Base-by-base conservation (phyloP, 2,113 vertebrate genomes). In the Mystacornis crossleyi region DNA sequence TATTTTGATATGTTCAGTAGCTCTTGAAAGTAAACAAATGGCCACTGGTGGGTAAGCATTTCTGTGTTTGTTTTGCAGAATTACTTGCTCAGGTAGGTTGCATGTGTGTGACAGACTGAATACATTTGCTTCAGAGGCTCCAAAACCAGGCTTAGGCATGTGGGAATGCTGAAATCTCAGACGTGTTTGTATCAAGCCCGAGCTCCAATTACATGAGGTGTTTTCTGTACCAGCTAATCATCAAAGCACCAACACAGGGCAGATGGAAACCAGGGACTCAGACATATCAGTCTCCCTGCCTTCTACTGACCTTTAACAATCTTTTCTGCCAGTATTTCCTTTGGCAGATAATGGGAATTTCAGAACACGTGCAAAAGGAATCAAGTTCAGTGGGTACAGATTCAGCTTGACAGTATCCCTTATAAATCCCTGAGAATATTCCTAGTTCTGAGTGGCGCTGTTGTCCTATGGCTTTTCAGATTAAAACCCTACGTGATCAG, bases 1-100 rank as follows among this genome's bases (percentile, higher is more conserved):
- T 90, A 92, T 95, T 93, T 94, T 91, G 74, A 78, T n/a, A 42
- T 3, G 43, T 96, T 96, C 71, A 55, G 67, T 54, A 48, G 79
- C 77, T 95, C 79, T 24, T 50, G 47, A 75, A 85, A 83, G 79
- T 65, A 93, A 95, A 88, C 85, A 94, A 95, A 82, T 60, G 62
- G 84, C 84, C 87, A 62, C 33, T 0, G 0, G 62, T 73, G 84
- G 57, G 81, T 77, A 77, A 97, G 79, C 21, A 31, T 45, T 89
- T 53, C 78, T 67, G 40, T 89, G 36, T 95, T 95, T 95, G 72
- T 29, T 89, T 79, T 87, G 66, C 66, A 66, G 84, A 89, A 90
- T 69, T 75, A 34, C 40, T 47, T 74, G 65, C 69, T 90, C 86
- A 79, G 73, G 86, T 94, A 48, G 48, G 55, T 64, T 81, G 67